These are phyloP conservation scores for Folsomia manolachei DNA, from an alignment of 2,888 invertebrate genomes.

Conservation along the genomic window DNA sequence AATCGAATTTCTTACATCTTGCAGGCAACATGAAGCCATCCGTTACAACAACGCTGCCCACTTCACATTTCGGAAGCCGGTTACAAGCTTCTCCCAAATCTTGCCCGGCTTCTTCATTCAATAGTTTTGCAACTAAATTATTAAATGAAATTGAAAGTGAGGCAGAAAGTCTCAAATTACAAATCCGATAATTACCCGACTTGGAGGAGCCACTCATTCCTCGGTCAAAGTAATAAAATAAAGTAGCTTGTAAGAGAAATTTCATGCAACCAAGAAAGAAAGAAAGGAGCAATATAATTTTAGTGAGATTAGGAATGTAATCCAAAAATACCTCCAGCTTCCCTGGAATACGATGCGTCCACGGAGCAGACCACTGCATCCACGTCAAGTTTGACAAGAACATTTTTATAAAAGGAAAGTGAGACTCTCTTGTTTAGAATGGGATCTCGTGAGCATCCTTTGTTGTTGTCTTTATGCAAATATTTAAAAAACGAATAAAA, in stretches of 20 bases:
- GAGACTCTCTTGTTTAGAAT: conserved; percentile 39
- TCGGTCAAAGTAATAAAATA: neutral
- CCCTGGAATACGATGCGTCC: conserved; percentile 29
- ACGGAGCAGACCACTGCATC: conserved; percentile 43
- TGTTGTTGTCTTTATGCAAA: conserved; percentile 29
- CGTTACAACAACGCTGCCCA: conserved; percentile 37
- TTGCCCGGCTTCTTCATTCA: conserved; percentile 31
- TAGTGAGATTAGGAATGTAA: too few relatives aligned
- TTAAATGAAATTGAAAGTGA: neutral
- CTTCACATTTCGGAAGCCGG: conserved; percentile 20
- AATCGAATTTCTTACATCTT: conserved; percentile 29
- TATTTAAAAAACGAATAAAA: too few relatives aligned
- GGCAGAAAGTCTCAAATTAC: too few relatives aligned
- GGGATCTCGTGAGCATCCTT: conserved; percentile 29
- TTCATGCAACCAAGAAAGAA: too few relatives aligned
- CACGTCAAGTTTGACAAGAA: conserved; percentile 35
- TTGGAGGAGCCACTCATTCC: too few relatives aligned
- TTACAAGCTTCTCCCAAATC: conserved; percentile 29
- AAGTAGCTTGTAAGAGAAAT: neutral
- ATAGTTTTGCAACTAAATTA: conserved; percentile 32
- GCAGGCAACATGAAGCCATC: conserved; percentile 34
- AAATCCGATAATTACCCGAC: too few relatives aligned
- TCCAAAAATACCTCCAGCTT: conserved; percentile 37
- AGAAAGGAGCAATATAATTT: too few relatives aligned
- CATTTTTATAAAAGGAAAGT: conserved; percentile 38